phyloP scores from a whole-genome alignment of 2,888 invertebrate genomes.

The Petrolisthes cinctipes region DNA sequence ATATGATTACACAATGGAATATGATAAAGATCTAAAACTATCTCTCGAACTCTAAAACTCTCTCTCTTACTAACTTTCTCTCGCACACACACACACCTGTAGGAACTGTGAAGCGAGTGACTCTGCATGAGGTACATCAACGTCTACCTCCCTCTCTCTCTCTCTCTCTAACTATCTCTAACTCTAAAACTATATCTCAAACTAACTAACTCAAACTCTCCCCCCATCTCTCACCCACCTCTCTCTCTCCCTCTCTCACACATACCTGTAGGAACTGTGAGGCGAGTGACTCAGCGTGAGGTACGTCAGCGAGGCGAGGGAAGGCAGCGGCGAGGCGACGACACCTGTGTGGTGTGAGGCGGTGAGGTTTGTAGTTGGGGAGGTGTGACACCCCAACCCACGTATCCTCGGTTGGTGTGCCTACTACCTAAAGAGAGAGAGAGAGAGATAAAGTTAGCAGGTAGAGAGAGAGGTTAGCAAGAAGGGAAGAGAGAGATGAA shows the following conservation, averaged over 20 bases:
- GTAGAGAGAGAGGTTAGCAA: too few species aligned
- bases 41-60: background rate
- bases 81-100: background rate
- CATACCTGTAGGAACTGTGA: conserved; percentile 79
- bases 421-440: conserved; percentile 87
- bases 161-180: too few species aligned
- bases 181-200: too few species aligned
- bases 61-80: background rate
- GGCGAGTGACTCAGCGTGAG: conserved; percentile 90
- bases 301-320: conserved; percentile 89
- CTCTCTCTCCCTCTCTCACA: conserved; percentile 1
- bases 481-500: too few species aligned
- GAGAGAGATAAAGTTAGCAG: too few species aligned
- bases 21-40: too few species aligned
- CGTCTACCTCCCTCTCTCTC: too few species aligned
- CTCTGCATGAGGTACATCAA: too few species aligned
- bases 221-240: too few species aligned
- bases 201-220: too few species aligned
- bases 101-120: too few species aligned
- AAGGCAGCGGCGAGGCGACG: conserved; percentile 84
- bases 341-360: conserved; percentile 65
- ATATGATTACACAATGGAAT: too few species aligned
- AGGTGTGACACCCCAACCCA: conserved; percentile 92
- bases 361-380: conserved; percentile 85
- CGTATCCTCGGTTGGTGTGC: conserved; percentile 92